Percentiles rank a stretch among this genome's conserved stretches.
Conservation (phyloP, 2,888 invertebrate species). For the Athalia cordata region DNA sequence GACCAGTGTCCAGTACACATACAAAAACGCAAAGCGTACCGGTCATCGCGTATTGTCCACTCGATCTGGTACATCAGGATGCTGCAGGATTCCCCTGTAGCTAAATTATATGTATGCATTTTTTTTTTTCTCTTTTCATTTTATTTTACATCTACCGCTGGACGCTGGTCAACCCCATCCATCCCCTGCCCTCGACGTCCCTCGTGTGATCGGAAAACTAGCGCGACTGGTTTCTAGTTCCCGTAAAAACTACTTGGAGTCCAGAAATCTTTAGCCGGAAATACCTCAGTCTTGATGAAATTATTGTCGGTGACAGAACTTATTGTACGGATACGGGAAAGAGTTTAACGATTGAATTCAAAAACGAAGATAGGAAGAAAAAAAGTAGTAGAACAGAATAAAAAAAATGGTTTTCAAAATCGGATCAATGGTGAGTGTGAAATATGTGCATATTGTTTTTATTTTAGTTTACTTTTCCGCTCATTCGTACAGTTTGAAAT, state of each 20-base stretch:
- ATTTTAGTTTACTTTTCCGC: no score
- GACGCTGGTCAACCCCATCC: no score
- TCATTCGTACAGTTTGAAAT: no score
- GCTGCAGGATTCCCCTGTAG: constrained; percentile 60
- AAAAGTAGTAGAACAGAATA: not conserved
- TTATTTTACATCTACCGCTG: no score
- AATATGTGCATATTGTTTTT: not conserved
- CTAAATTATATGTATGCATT: no score
- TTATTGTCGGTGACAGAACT: not conserved
- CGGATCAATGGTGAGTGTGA: not conserved
- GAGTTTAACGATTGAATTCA: not conserved
- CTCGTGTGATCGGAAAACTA: not conserved
- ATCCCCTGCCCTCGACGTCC: no score
- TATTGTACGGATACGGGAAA: not conserved
- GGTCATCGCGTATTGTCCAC: not conserved
- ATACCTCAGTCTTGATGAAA: not conserved
- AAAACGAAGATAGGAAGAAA: not conserved
- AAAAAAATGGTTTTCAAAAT: not conserved
- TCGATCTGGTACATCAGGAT: constrained; percentile 68
- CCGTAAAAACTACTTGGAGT: not conserved
- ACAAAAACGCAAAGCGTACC: not conserved
- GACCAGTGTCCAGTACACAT: constrained; percentile 62
- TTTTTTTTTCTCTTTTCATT: not conserved
- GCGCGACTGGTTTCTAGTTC: constrained; percentile 12
- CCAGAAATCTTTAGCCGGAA: no score